Base-by-base conservation (phyloP, 2,888 invertebrate genomes). In the Leptinotarsa haldemani region DNA sequence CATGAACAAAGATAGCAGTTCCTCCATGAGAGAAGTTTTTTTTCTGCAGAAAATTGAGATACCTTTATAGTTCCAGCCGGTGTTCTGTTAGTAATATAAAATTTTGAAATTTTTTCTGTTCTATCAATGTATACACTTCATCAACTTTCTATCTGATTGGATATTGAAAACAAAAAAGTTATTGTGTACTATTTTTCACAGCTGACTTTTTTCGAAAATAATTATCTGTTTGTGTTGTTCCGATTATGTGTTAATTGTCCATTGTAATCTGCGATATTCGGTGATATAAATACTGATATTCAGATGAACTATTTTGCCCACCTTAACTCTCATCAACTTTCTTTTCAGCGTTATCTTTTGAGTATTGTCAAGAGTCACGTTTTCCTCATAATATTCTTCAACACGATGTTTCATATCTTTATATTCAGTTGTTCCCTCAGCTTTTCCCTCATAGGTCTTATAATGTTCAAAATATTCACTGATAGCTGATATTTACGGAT, bases 61-160 rank as follows among this genome's bases (percentile, higher is more conserved):
- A 53, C 30, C 56, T 40, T 68, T 20, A 68, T 68, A 68, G 25
- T 50, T n/a, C n/a, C 46, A 69, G 47, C 69, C 69, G 63, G 47
- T 69, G 69, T 61, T 69, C 69, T 61, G 69, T 69, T 58, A 69
- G 50, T 58, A 61, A 0, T 58, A 69, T 61, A n/a, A 61, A 61
- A 63, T 47, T 56, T 61, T n/a, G n/a, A n/a, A n/a, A n/a, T n/a
- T 63, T 47, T 50, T n/a, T 46, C 30, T 63, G 61, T 69, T 69
- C 69, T 69, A 47, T n/a, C 25, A 69, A 69, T 48, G 22, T 2
- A 58, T 61, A 63, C 16, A 69, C 25, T 20, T 63, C 48, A 61
- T 69, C 63, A 30, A 58, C n/a, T 61, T 69, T 69, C 58, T 16
- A 18, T 48, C 61, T 58, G 61, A 69, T 69, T 69, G 69, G 50